These are phyloP conservation scores for Cheilinus undulatus DNA, from an alignment of 2,113 vertebrate species.

Conservation along the genomic window DNA sequence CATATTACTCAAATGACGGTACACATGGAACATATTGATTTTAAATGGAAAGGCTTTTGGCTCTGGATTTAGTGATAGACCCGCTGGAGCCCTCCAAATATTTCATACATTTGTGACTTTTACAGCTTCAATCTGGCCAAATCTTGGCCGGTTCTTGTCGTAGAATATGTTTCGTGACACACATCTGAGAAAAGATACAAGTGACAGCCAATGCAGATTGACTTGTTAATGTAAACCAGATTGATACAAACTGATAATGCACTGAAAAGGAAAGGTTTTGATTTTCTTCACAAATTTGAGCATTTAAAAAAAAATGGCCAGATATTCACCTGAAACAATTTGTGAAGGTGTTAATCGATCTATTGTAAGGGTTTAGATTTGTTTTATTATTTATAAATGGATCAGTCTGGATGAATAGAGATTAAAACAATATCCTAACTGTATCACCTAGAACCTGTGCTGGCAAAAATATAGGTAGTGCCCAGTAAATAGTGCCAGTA, in stretches of 20 bases:
- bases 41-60: constrained; percentile 1
- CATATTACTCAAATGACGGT: neutral
- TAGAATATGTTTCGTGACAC: constrained; percentile 14
- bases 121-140: constrained; percentile 23
- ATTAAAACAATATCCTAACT: neutral
- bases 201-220: neutral
- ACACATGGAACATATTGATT: constrained; percentile 2
- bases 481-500: neutral
- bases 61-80: constrained; percentile 36
- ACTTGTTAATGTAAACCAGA: neutral
- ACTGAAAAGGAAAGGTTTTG: neutral
- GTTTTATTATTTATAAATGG: neutral
- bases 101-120: constrained; percentile 37
- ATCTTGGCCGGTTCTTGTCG: constrained; percentile 23
- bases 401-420: neutral
- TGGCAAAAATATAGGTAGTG: neutral
- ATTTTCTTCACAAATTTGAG: neutral
- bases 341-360: neutral
- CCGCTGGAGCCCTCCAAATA: constrained; percentile 10
- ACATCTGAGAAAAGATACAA: constrained; percentile 27
- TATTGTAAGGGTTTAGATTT: neutral
- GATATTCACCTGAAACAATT: constrained; percentile 14
- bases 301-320: neutral
- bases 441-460: neutral
- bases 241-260: neutral